Base-by-base conservation (phyloP, 2,888 invertebrate genomes). In the Ellobium chinense region DNA sequence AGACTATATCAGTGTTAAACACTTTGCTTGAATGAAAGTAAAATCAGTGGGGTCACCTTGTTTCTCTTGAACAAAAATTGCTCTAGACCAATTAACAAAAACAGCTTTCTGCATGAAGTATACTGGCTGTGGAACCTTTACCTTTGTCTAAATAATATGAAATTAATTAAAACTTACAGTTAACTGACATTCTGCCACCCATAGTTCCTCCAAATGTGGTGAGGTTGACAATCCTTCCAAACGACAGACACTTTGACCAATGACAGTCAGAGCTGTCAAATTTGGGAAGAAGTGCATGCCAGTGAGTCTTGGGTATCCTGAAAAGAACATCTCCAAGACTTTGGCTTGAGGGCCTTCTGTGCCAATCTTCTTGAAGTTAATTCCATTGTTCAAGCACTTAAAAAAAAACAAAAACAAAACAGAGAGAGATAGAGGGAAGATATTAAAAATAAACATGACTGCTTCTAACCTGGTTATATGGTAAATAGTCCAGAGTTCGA, bases 301-400 rank as follows among this genome's bases (percentile, higher is more conserved):
- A 34, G 89, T 83, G 37, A 93, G 88, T 63, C 88, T 85, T 3
- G 92, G 90, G 83, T 88, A 91, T 1, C 92, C 92, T 37, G 91
- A 90, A 85, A 93, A 93, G 83, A 93, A 93, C 88, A 92, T 91
- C 83, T 93, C 93, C 78, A 93, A 75, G 14, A 85, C 75, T n/a
- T 86, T 80, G 37, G 89, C 87, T 37, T 85, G 85, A 37, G 81
- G 84, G 2, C 89, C 89, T 37, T 92, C 91, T 27, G 85, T 86
- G 66, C 79, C 80, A 58, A 92, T 70, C 46, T 87, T 87, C 78
- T 81, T 84, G 82, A 85, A 90, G 77, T 83, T 89, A 56, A 92
- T 81, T 39, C 92, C 92, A 91, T 92, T 92, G 72, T 84, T 88
- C 24, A 84, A 72, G 84, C 91, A 91, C 91, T 91, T n/a, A n/a